Evolutionary conservation across 1,140 invertebrate genomes (phyloP), one percentile per base, ranked within the genome.

Genomic region (Musca domestica): DNA sequence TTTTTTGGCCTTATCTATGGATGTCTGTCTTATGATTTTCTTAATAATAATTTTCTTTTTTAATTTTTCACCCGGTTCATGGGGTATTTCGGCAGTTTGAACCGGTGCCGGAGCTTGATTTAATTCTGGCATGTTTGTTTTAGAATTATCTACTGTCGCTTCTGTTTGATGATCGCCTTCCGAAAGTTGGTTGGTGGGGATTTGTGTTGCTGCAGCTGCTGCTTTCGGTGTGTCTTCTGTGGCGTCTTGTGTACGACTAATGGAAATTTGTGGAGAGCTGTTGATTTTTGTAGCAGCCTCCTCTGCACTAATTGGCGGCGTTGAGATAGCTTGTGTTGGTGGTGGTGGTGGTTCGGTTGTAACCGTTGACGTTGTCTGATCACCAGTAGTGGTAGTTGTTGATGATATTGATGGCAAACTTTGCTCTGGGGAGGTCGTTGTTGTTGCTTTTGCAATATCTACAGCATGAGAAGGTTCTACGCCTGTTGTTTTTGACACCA

Each of bases 51-150:
- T 10, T 10, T 73, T 25, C 41, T 70, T 72, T 56, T 75, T 79
- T 3, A 52, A 22, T 3, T 66, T 48, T 9, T 49, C 30, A 23
- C 22, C 56, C 14, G 25, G 23, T 17, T 30, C n/a, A 27, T 48
- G 22, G 7, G 22, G 10, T 22, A 49, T 22, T 30, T 65, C 61
- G 27, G 77, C 77, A 49, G 77, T 74, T 68, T 78, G 75, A 68
- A 79, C 77, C 19, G 77, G 77, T 10, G 74, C 74, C 41, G 77
- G 54, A 14, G 74, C 66, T 70, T 79, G 74, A 75, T 79, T 72
- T 71, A 76, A 71, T 74, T 79, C 77, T 69, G 77, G 77, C 77
- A 79, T 79, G 12, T 61, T 51, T 51, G 20, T 19, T 66, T 27
- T 48, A 34, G 6, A 5, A n/a, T 30, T 47, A 20, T 27, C 6